Percentiles rank a stretch among this genome's conserved stretches.
phyloP scores from a whole-genome alignment of 1,140 invertebrate species.

The Panonychus citri region DNA sequence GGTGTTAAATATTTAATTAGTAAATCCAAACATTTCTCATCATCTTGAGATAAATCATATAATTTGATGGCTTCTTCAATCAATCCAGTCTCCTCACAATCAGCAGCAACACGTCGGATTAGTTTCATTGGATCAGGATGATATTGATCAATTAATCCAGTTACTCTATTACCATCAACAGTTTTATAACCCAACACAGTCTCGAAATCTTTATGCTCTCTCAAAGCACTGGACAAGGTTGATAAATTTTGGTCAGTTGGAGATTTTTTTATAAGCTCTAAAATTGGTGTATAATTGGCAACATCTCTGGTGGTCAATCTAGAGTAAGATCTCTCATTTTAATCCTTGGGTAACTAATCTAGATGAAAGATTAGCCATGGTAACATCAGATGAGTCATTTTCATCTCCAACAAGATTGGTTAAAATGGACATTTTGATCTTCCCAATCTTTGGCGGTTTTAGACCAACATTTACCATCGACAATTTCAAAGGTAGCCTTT shows the following conservation, averaged over 20 bases:
- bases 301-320: constrained; percentile 15
- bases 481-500: constrained; percentile 32
- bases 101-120: constrained; percentile 28
- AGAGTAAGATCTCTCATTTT: neutral
- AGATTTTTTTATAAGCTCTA: neutral
- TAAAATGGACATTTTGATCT: constrained; percentile 53
- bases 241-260: constrained; percentile 42
- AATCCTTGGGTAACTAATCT: neutral
- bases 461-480: constrained; percentile 48
- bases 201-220: constrained; percentile 55
- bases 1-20: constrained; percentile 15
- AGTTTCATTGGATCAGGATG: constrained; percentile 25
- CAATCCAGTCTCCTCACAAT: constrained; percentile 47
- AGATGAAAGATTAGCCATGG: neutral
- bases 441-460: constrained; percentile 65
- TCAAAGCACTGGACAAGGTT: constrained; percentile 53
- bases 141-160: constrained; percentile 37
- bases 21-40: constrained; percentile 15
- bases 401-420: constrained; percentile 24
- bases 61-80: constrained; percentile 73
- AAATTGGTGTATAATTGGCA: neutral
- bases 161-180: constrained; percentile 35
- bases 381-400: neutral
- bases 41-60: constrained; percentile 40
- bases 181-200: constrained; percentile 47